Percentiles rank a stretch among this genome's conserved stretches.
phyloP scores from a whole-genome alignment of 1,140 invertebrate species.

The Drosophila dunni region DNA sequence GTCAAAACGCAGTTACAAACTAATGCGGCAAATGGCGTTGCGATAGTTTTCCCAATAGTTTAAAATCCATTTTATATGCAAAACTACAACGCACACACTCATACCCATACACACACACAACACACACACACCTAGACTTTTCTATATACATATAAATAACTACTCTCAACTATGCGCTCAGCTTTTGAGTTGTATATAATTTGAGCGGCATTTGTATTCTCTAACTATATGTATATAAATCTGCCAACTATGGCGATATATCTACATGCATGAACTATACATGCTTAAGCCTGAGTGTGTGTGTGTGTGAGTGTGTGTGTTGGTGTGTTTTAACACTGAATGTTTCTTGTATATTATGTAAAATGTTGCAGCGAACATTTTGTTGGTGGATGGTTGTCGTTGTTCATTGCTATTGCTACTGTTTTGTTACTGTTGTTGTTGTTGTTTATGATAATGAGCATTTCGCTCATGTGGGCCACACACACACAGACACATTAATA shows the following conservation, averaged over 20 bases:
- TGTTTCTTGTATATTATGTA: constrained; percentile 72
- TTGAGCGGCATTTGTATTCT: constrained; percentile 60
- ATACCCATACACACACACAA: constrained; percentile 2
- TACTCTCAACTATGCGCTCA: constrained; percentile 37
- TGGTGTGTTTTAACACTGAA: constrained; percentile 42
- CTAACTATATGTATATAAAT: constrained; percentile 69
- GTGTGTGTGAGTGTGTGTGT: neutral
- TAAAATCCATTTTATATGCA: constrained; percentile 75
- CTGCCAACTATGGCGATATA: constrained; percentile 52
- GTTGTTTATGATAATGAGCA: constrained; percentile 82
- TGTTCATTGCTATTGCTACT: constrained; percentile 29
- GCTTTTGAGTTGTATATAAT: constrained; percentile 55
- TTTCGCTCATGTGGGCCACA: constrained; percentile 73
- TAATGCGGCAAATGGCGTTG: constrained; percentile 55
- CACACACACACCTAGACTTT: constrained; percentile 7
- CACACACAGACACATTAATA: constrained; percentile 57
- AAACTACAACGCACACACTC: constrained; percentile 51
- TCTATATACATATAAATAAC: neutral
- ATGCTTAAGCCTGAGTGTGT: neutral
- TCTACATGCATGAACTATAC: constrained; percentile 17
- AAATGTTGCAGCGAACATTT: constrained; percentile 74
- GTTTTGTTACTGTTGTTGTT: constrained; percentile 52
- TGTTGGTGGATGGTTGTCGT: constrained; percentile 50
- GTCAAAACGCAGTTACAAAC: constrained; percentile 51
- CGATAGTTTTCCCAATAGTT: constrained; percentile 77